phyloP scores from a whole-genome alignment of 2,888 invertebrate species.

The Drepanosiphum platanoidis region DNA sequence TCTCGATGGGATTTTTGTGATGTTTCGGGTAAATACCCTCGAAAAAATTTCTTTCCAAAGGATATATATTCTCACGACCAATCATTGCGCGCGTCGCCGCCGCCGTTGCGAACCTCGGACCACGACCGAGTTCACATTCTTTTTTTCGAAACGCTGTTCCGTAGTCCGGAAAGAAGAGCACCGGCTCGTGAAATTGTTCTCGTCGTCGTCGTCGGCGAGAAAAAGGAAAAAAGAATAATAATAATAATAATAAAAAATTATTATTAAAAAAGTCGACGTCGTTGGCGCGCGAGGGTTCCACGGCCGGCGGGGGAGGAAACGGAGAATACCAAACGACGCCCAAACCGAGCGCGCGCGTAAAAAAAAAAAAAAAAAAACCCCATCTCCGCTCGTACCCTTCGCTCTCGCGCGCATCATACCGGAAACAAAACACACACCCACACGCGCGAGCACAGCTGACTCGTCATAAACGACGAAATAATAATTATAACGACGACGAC shows the following conservation, averaged over 20 bases:
- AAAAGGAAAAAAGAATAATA: conserved; percentile 24
- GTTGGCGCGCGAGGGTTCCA: not conserved
- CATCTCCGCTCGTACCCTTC: not conserved
- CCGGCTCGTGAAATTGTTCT: conserved; percentile 60
- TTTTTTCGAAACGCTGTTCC: conserved; percentile 48
- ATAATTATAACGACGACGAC: not conserved
- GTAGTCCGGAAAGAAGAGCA: conserved; percentile 58
- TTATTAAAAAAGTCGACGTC: conserved; percentile 54
- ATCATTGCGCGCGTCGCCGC: too few relatives aligned
- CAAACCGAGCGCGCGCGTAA: not conserved
- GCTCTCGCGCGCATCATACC: not conserved
- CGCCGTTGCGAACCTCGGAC: not conserved
- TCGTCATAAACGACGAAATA: conserved; percentile 42
- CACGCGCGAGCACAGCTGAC: conserved; percentile 3
- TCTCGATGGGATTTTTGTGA: too few relatives aligned
- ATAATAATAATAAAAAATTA: conserved; percentile 43
- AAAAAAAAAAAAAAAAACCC: not conserved
- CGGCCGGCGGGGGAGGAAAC: not conserved
- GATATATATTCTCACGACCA: too few relatives aligned
- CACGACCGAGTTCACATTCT: not conserved
- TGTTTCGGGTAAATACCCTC: too few relatives aligned
- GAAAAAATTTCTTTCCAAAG: too few relatives aligned
- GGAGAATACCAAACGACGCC: conserved; percentile 35
- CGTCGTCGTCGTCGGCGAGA: not conserved
- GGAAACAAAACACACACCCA: conserved; percentile 17